phyloP scores from a whole-genome alignment of 2,113 vertebrate species.

The Macrotus californicus region DNA sequence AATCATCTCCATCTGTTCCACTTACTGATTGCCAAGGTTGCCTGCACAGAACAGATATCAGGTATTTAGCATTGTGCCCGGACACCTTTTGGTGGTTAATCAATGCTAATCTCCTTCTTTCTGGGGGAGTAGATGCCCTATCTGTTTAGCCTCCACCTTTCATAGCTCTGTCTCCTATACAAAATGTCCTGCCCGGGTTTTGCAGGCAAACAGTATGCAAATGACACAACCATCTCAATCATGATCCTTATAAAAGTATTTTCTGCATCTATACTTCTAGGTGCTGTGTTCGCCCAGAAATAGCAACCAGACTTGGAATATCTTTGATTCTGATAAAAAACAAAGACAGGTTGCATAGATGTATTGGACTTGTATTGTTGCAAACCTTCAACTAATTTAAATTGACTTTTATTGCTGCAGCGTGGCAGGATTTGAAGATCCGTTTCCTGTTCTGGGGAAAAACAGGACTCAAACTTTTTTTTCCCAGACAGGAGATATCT shows the following conservation, averaged over 20 bases:
- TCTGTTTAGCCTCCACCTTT: not conserved
- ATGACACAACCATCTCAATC: accelerated
- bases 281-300: not conserved
- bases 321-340: not conserved
- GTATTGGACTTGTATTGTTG: not conserved
- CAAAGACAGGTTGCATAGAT: not conserved
- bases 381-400: not conserved
- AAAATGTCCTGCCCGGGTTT: not conserved
- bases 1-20: not conserved
- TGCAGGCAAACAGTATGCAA: not conserved
- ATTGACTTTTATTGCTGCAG: not conserved
- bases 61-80: accelerated
- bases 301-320: not conserved
- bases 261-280: not conserved
- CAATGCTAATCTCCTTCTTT: not conserved
- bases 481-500: not conserved
- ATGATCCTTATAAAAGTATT: not conserved
- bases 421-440: not conserved
- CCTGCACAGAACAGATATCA: accelerated
- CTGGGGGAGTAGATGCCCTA: accelerated
- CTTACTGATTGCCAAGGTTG: not conserved
- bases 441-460: not conserved
- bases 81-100: not conserved
- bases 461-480: not conserved
- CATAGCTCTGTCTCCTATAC: not conserved